Base-by-base conservation (phyloP, 2,888 invertebrate species). In the Creontiades dilutus region DNA sequence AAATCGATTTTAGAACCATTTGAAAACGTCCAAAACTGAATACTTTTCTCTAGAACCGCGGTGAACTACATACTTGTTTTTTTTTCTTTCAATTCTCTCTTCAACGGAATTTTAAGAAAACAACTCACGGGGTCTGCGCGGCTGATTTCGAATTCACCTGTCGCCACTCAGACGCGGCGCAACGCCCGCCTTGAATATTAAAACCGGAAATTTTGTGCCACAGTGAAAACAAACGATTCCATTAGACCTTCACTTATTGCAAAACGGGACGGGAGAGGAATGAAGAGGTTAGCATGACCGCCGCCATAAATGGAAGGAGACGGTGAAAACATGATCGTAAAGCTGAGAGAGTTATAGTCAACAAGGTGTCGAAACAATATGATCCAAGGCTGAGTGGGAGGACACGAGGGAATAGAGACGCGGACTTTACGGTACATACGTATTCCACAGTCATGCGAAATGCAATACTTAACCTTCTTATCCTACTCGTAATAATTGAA, bases 141-240 rank as follows among this genome's bases (percentile, higher is more conserved):
- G 23, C 13, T 68, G 68, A 19, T 68, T 68, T 68, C 68, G 68
- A 68, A 68, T 68, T 68, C 68, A 68, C 68, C 68, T 68, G 68
- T 23, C 23, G 68, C 68, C 68, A 11, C 68, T 27, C 68, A 68
- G 68, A 23, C 68, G 68, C 68, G 68, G 11, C 68, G 3, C 68
- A 23, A n/a, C 68, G 68, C 68, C 27, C 78, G 28, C 47, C 78
- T 19, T 78, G 78, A 78, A 78, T 78, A 78, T 47, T 78, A 46
- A 78, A 78, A 78, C 78, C 78, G 78, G 78, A 78, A 78, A 78
- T 78, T 78, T 78, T 78, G n/a, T 47, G 16, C 28, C 46, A 78
- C 46, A 12, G 47, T 37, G 78, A 78, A 78, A 78, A 78, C 78
- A 78, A 78, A 78, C 78, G 78, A 78, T 78, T 78, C 19, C 78